Evolutionary conservation across 2,113 vertebrate species (phyloP).

Genomic region (Campylorhamphus procurvoides): DNA sequence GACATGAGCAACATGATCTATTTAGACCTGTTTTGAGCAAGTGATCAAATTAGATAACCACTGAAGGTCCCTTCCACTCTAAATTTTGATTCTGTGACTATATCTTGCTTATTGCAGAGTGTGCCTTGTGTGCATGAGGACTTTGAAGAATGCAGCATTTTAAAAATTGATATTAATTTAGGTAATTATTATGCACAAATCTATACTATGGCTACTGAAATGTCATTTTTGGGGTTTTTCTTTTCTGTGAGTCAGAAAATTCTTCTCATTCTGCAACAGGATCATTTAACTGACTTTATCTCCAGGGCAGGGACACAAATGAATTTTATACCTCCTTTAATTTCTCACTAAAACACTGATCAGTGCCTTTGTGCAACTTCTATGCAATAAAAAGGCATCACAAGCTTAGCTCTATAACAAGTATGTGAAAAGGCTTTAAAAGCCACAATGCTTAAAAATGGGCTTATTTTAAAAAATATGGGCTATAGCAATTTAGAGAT

Average conservation of each 20-base stretch:
- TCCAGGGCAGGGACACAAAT: background rate
- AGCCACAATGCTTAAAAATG: background rate
- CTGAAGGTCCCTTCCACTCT: background rate
- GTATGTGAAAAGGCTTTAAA: background rate
- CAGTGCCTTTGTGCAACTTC: background rate
- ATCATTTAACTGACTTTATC: background rate
- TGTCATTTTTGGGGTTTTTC: background rate
- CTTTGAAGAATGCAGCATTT: slow-evolving; percentile 19
- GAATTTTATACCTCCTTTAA: background rate
- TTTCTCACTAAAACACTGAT: background rate
- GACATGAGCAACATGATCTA: background rate
- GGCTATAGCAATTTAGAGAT: background rate
- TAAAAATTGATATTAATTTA: background rate
- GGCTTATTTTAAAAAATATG: background rate
- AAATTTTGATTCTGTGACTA: background rate
- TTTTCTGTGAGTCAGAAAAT: background rate
- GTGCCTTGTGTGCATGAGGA: background rate
- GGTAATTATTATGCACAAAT: background rate
- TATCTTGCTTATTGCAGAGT: background rate
- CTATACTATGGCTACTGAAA: background rate
- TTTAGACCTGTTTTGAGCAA: background rate
- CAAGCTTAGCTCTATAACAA: background rate
- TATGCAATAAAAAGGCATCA: background rate
- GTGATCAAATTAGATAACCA: background rate
- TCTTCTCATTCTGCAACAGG: background rate